Base-by-base conservation (phyloP, 2,888 invertebrate genomes). In the Nineta flava region DNA sequence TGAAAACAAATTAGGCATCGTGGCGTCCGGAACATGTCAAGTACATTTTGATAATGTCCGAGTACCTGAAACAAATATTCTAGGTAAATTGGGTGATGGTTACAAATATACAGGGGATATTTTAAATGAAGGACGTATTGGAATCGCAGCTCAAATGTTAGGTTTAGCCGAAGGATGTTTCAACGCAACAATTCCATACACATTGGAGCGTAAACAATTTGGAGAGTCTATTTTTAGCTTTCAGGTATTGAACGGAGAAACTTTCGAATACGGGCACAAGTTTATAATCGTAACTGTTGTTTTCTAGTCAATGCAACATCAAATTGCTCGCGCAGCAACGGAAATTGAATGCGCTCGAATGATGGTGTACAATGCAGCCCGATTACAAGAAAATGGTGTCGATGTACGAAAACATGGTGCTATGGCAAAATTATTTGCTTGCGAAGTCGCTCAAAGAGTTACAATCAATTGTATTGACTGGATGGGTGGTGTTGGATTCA, bases 401-500 rank as follows among this genome's bases (percentile, higher is more conserved):
- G 83, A 87, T 0, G 88, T 90, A 64, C 79, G 87, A 38, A 94
- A 95, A 68, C 85, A 96, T 66, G 96, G 95, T 0, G 87, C 96
- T 0, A 96, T 97, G 93, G 93, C 94, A 1, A 97, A 97, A 72
- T 85, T 85, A 58, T 88, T 73, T 61, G 83, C 94, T 34, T 54
- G 74, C 66, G 87, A 94, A 77, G 84, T 88, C 47, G 96, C 95
- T 1, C 83, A 88, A 56, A 76, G 79, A 54, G 79, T 88, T 1
- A 88, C 94, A 32, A 83, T 88, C 10, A 92, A 93, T 64, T 95
- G 95, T 68, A 87, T 97, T 54, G 96, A 97, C 65, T 93, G 92
- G 79, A 90, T 97, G 90, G 96, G 96, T 1, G 96, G 96, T 10
- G 92, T 97, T 21, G 97, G 96, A 19, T 96, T 92, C 68, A 94